phyloP scores from a whole-genome alignment of 2,113 vertebrate species.

The Platichthys stellatus region DNA sequence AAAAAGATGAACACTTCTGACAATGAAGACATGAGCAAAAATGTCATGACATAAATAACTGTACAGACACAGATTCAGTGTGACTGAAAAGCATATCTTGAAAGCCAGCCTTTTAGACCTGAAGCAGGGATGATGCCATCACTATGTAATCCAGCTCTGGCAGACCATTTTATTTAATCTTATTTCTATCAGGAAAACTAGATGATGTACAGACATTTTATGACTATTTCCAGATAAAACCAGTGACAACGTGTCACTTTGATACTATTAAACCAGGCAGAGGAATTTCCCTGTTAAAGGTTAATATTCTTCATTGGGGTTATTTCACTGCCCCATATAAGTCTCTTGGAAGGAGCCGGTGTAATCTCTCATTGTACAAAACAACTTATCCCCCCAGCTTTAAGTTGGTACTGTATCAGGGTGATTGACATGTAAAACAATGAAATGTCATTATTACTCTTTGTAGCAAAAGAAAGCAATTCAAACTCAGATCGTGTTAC shows the following conservation, averaged over 20 bases:
- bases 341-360: too few relatives aligned
- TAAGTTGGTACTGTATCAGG: too few relatives aligned
- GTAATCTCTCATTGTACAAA: too few relatives aligned
- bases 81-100: background rate
- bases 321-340: background rate
- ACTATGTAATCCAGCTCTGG: background rate
- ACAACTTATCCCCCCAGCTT: too few relatives aligned
- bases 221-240: background rate
- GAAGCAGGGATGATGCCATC: slow-evolving; percentile 35
- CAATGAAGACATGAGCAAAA: background rate
- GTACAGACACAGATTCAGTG: background rate
- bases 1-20: background rate
- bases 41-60: slow-evolving; percentile 1
- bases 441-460: background rate
- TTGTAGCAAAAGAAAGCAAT: background rate
- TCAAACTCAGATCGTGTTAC: background rate
- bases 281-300: background rate
- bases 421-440: too few relatives aligned
- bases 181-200: background rate
- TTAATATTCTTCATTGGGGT: background rate
- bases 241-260: too few relatives aligned
- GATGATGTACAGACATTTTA: background rate
- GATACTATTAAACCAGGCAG: background rate
- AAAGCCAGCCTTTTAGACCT: background rate
- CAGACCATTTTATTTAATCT: background rate